Evolutionary conservation across 1,140 invertebrate genomes (phyloP).

Genomic region (Drosophila pachea): DNA sequence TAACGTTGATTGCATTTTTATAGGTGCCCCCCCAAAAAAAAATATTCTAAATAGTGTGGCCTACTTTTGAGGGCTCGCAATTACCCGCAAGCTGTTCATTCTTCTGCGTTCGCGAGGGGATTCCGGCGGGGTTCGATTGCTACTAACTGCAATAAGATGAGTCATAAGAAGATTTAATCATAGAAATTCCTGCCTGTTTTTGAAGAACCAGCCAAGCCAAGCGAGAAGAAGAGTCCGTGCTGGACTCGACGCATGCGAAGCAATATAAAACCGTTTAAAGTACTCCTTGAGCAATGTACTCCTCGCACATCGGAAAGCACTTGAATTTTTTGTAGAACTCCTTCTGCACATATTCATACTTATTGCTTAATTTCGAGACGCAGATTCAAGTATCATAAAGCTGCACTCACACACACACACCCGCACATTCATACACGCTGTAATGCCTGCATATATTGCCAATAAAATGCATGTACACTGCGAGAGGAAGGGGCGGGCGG

Average conservation of each 20-base stretch:
- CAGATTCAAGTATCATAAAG: slow-evolving; percentile 24
- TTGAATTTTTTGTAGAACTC: neutral
- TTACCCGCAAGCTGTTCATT: slow-evolving; percentile 3
- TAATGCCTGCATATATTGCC: slow-evolving; percentile 1
- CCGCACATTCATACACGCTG: neutral
- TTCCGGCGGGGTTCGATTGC: neutral
- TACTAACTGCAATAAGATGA: too few species aligned
- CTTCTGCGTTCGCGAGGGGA: neutral
- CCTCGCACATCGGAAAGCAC: neutral
- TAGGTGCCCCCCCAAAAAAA: slow-evolving; percentile 29
- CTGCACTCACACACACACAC: slow-evolving; percentile 9
- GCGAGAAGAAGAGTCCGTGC: too few species aligned
- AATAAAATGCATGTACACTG: slow-evolving; percentile 5
- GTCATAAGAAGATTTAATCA: too few species aligned
- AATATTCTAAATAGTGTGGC: slow-evolving; percentile 16
- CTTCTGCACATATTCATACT: neutral
- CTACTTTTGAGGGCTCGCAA: slow-evolving; percentile 30
- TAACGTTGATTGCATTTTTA: slow-evolving; percentile 73
- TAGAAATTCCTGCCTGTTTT: too few species aligned
- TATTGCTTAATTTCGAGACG: slow-evolving; percentile 18
- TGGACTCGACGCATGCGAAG: too few species aligned
- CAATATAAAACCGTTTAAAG: too few species aligned
- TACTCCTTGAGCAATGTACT: neutral
- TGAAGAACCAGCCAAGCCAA: too few species aligned
- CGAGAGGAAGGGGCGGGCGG: neutral